These are phyloP conservation scores for Spizaetus ornatus DNA, from an alignment of 2,113 vertebrate genomes.

Conservation along the genomic window DNA sequence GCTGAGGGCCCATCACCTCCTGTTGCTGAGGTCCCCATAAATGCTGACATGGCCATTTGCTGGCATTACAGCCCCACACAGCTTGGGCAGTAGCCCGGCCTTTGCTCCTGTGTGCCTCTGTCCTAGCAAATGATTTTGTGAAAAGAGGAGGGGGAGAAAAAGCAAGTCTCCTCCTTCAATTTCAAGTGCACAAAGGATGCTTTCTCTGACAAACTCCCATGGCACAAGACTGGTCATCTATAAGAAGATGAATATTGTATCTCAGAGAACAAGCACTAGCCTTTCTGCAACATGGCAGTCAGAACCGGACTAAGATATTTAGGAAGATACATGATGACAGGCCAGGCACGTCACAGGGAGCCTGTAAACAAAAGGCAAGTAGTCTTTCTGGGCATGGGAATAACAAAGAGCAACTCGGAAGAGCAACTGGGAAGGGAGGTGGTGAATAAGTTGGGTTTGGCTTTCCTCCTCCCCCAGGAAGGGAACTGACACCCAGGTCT, in stretches of 20 bases:
- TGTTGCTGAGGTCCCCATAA: neutral
- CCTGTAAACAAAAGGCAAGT: neutral
- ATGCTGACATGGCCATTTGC: neutral
- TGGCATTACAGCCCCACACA: neutral
- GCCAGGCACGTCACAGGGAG: fast-evolving
- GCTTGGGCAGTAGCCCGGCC: neutral
- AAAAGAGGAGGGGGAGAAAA: neutral
- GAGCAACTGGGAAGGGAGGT: neutral
- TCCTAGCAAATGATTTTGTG: neutral
- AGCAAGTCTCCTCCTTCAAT: neutral
- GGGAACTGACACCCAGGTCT: neutral
- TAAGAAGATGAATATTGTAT: neutral
- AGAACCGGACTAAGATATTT: neutral
- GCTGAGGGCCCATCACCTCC: neutral
- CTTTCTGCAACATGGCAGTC: neutral
- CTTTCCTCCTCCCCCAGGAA: neutral
- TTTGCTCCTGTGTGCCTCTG: neutral
- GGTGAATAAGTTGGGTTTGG: neutral
- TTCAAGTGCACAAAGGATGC: neutral
- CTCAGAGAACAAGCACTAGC: neutral
- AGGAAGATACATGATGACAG: neutral
- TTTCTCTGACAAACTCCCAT: neutral
- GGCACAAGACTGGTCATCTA: neutral
- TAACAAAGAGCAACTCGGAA: neutral
- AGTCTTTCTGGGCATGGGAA: neutral